These are phyloP conservation scores for Hirtodrosophila confusa DNA, from an alignment of 2,888 invertebrate genomes.

Conservation along the genomic window DNA sequence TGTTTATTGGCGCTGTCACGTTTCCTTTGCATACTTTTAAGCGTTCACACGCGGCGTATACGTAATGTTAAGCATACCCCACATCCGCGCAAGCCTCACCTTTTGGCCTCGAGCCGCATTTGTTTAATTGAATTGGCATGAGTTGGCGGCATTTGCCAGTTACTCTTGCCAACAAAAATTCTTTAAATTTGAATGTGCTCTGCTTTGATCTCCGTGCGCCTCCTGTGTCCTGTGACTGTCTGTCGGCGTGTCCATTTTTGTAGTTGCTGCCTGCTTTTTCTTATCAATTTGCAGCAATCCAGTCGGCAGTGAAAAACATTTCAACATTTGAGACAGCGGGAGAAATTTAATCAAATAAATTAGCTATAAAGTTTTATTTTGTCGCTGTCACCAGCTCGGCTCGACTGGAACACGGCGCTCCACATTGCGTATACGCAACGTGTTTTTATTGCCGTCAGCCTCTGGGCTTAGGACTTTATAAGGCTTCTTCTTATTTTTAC, in stretches of 20 bases:
- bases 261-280: slow-evolving; percentile 47
- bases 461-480: slow-evolving; percentile 35
- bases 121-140: slow-evolving; percentile 70
- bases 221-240: too few relatives aligned
- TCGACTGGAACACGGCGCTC: slow-evolving; percentile 4
- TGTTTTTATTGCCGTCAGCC: slow-evolving; percentile 66
- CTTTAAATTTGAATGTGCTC: slow-evolving; percentile 13
- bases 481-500: slow-evolving; percentile 47
- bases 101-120: slow-evolving; percentile 40
- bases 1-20: slow-evolving; percentile 51
- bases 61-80: slow-evolving; percentile 50
- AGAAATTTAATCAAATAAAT: slow-evolving; percentile 78
- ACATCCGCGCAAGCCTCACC: slow-evolving; percentile 18
- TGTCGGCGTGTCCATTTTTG: slow-evolving; percentile 20
- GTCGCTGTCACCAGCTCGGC: slow-evolving; percentile 49
- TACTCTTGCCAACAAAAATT: slow-evolving; percentile 14
- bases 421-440: slow-evolving; percentile 61
- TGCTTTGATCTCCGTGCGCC: slow-evolving; percentile 20
- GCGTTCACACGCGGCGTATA: slow-evolving; percentile 31
- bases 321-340: slow-evolving; percentile 50
- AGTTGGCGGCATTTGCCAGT: slow-evolving; percentile 42
- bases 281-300: slow-evolving; percentile 68
- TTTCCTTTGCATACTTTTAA: slow-evolving; percentile 65
- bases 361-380: slow-evolving; percentile 79
- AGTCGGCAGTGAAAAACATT: slow-evolving; percentile 42